Base-by-base conservation (phyloP, 1,140 invertebrate genomes). In the Condylostylus longicornis region DNA sequence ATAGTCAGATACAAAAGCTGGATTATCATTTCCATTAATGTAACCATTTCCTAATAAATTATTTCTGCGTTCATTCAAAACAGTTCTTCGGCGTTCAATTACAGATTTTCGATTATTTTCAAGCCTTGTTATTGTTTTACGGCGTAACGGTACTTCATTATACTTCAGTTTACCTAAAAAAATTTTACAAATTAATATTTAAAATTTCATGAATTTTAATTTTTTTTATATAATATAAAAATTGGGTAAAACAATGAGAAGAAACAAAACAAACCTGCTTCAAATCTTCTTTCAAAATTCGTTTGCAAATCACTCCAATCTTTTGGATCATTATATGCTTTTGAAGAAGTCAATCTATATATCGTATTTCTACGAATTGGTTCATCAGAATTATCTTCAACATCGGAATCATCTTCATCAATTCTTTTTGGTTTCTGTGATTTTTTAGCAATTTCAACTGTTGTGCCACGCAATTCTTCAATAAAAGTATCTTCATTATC, bases 361-460 rank as follows among this genome's bases (percentile, higher is more conserved):
- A n/a, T n/a, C n/a, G n/a, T n/a, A n/a, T n/a, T n/a, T n/a, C n/a
- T n/a, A n/a, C n/a, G n/a, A n/a, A n/a, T n/a, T n/a, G n/a, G n/a
- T n/a, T n/a, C n/a, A n/a, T n/a, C n/a, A n/a, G n/a, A n/a, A 12
- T 32, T 15, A 19, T 43, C 40, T 6, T 58, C 47, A 1, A 58
- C 50, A 10, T 62, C 54, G 17, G 65, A 59, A 17, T 62, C 59
- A 5, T 59, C 58, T 12, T 61, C 60, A 17, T 61, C 61, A 4
- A 62, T 42, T 10, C 58, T 48, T 51, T 51, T 55, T 15, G 64
- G 54, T 10, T 55, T 58, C 46, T 80, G 75, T 14, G 81, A 45
- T 13, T 66, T 63, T 33, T 70, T 59, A 0, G 67, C 74, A 27
- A 80, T 75, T 38, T 74, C 66, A 6, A 74, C 59, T 0, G 69